Percentiles rank a stretch among this genome's conserved stretches.
Evolutionary conservation across 2,888 invertebrate genomes (phyloP).

Genomic region (Drosophila hamatofila): DNA sequence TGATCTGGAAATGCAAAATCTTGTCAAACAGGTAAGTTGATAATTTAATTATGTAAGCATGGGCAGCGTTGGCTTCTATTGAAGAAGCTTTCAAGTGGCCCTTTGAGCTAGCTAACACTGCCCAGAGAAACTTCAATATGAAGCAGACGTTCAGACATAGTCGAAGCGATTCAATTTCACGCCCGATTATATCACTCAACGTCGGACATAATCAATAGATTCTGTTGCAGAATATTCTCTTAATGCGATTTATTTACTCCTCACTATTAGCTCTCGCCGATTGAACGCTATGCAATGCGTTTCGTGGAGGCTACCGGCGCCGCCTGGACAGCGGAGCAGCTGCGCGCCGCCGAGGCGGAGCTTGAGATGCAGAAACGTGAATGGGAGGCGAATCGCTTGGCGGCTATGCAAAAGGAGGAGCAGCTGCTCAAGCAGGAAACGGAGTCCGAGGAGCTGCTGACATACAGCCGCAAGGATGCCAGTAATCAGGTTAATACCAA

Average conservation of each 20-base stretch:
- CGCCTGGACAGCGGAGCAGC: constrained; percentile 93
- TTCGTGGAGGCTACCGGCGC: constrained; percentile 94
- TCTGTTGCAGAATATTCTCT: not conserved
- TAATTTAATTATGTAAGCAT: not conserved
- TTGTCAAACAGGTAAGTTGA: constrained; percentile 89
- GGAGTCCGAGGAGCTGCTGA: constrained; percentile 88
- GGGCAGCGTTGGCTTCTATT: constrained; percentile 53
- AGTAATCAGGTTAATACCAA: constrained; percentile 93
- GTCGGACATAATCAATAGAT: constrained; percentile 71
- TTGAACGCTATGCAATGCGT: constrained; percentile 97
- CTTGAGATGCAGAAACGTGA: constrained; percentile 93
- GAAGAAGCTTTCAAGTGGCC: constrained; percentile 15
- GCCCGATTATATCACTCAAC: constrained; percentile 85
- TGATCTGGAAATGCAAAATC: constrained; percentile 89
- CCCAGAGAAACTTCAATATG: constrained; percentile 58
- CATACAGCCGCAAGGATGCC: constrained; percentile 91
- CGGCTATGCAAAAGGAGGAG: constrained; percentile 89
- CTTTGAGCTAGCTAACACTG: constrained; percentile 49
- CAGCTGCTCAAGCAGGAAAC: constrained; percentile 87
- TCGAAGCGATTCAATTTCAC: constrained; percentile 72
- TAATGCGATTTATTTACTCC: not conserved
- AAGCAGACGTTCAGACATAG: constrained; percentile 84
- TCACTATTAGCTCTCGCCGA: constrained; percentile 91
- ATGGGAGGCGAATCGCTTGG: constrained; percentile 94
- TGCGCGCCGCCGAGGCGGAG: constrained; percentile 95